Base-by-base conservation (phyloP, 2,113 vertebrate species). In the Ophthalmolycus amberensis region DNA sequence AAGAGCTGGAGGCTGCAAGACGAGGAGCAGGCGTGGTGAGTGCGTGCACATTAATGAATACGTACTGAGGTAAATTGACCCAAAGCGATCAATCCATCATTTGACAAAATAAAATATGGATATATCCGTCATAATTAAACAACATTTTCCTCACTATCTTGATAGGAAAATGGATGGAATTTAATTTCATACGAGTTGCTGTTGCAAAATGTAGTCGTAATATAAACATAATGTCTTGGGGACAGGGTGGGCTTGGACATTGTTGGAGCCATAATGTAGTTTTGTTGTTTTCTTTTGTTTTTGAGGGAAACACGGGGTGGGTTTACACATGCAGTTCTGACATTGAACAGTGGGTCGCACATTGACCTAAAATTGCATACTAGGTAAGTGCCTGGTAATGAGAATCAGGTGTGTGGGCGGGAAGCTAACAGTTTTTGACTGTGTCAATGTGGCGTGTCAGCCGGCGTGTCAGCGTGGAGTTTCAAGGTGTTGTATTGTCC, bases 21-120 rank as follows among this genome's bases (percentile, higher is more conserved):
- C 96, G 95, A 93, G 97, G 96, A 52, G 92, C 95, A 0, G 96
- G 96, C 60, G 91, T 96, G 96, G 98, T 99, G 95, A 97, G 97
- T 74, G 56, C 64, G 16, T 50, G 27, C 15, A 3, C 58, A 1
- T 27, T 40, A 20, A 42, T 0, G 11, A 60, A 66, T 18, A 25
- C 20, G 34, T 40, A 8, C n/a, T 42, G 18, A 29, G 27, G 18
- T n/a, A 71, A 0, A 54, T 68, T 76, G 7, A 29, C 6, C 12
- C 25, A 68, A 15, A 38, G 32, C 2, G 15, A 34, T 66, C 18
- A 62, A 2, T 54, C 34, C 18, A 18, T 27, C 34, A 29, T 60
- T 38, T 59, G 25, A 59, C 2, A 64, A 71, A 32, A 48, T 29
- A 1, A 66, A 48, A 62, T 22, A 11, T 34, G 27, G 12, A 25